Conservation (phyloP, 2,113 vertebrate genomes). For the Plectropomus leopardus region DNA sequence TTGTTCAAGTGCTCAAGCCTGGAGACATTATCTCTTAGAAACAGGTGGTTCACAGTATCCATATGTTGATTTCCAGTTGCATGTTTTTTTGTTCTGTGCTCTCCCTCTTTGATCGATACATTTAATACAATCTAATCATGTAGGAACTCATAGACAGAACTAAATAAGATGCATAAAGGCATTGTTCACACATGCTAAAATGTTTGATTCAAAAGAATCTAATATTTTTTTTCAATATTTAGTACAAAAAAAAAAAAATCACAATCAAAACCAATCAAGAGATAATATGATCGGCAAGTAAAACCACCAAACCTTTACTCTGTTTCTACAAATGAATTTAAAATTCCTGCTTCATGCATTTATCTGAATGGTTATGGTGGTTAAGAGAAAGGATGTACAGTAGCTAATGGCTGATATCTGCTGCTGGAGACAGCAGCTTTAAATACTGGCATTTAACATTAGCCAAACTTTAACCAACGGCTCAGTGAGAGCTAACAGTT, state of each 20-base stretch:
- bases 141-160: background rate
- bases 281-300: constrained; percentile 9
- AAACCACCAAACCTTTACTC: constrained; percentile 27
- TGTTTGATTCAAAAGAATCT: constrained; percentile 28
- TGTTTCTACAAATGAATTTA: constrained; percentile 29
- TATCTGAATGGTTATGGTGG: background rate
- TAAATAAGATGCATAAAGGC: constrained; percentile 2
- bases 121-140: background rate
- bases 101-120: constrained; percentile 15
- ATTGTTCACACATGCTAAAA: constrained; percentile 13
- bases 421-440: background rate
- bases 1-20: constrained; percentile 21
- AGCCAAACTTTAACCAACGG: background rate
- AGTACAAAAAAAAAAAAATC: constrained; percentile 39
- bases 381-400: background rate
- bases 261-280: constrained; percentile 18
- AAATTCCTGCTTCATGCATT: constrained; percentile 51
- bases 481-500: background rate
- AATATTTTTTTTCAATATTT: constrained; percentile 5
- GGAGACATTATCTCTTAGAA: background rate
- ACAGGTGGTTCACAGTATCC: background rate
- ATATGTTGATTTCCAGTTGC: background rate
- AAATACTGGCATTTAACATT: background rate
- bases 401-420: background rate
- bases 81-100: background rate